Evolutionary conservation across 2,888 invertebrate genomes (phyloP).

Genomic region (Drosophila longiperda): DNA sequence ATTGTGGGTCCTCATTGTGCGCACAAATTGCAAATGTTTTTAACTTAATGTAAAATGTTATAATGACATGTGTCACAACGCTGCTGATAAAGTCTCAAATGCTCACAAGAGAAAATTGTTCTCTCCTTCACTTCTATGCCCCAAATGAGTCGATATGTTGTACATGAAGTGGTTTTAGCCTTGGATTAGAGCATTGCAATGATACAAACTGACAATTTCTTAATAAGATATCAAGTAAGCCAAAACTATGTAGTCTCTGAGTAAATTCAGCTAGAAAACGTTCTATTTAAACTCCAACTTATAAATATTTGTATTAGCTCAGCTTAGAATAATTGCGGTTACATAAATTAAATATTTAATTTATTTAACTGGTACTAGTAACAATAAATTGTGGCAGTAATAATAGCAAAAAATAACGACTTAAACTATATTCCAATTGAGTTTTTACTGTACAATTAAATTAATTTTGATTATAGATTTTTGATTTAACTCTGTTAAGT

Average conservation of each 20-base stretch:
- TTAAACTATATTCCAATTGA: background rate
- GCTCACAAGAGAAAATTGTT: constrained; percentile 9
- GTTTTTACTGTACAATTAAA: background rate
- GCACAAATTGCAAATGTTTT: constrained; percentile 77
- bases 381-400: background rate
- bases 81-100: constrained; percentile 42
- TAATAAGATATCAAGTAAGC: background rate
- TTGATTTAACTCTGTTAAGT: background rate
- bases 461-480: background rate
- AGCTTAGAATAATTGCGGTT: background rate
- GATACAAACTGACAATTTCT: background rate
- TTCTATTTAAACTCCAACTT: background rate
- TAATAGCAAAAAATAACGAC: background rate
- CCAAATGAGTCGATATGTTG: constrained; percentile 31
- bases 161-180: background rate
- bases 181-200: background rate
- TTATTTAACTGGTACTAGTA: background rate
- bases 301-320: background rate
- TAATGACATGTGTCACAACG: constrained; percentile 74
- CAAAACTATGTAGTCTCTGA: background rate
- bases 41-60: constrained; percentile 77
- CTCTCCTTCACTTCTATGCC: constrained; percentile 19
- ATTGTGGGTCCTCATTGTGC: constrained; percentile 52
- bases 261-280: background rate
- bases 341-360: background rate